Percentiles rank a stretch among this genome's conserved stretches.
Conservation (phyloP, 1,140 invertebrate species). For the Eubasilissa regina region DNA sequence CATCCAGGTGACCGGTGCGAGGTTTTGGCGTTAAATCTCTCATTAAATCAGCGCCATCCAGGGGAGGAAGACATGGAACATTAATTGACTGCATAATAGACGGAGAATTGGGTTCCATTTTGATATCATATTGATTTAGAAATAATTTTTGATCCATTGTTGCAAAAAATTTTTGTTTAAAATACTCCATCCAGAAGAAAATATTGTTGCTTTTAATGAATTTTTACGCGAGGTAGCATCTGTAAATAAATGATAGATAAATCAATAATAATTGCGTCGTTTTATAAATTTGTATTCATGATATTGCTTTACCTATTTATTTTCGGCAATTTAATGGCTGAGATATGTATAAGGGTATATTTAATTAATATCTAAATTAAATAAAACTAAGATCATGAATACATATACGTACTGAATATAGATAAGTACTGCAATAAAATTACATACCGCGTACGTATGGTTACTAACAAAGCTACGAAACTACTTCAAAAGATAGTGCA, state of each 20-base stretch:
- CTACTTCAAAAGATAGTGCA: slow-evolving; percentile 13
- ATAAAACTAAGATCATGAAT: too few relatives aligned
- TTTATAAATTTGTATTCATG: neutral
- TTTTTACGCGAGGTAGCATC: slow-evolving; percentile 1
- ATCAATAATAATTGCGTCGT: neutral
- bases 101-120: slow-evolving; percentile 34
- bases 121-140: slow-evolving; percentile 22
- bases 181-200: slow-evolving; percentile 42
- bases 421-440: slow-evolving; percentile 2
- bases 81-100: slow-evolving; percentile 43
- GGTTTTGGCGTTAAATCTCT: slow-evolving; percentile 13
- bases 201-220: neutral
- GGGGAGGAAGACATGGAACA: neutral
- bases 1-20: neutral
- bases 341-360: slow-evolving; percentile 24
- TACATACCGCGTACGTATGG: slow-evolving; percentile 14
- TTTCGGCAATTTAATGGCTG: neutral
- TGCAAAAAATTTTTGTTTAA: slow-evolving; percentile 19
- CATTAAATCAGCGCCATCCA: slow-evolving; percentile 22
- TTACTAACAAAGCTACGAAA: slow-evolving; percentile 4
- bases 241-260: neutral
- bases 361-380: slow-evolving; percentile 18
- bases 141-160: slow-evolving; percentile 42
- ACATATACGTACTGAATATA: too few relatives aligned
- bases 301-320: neutral